Base-by-base conservation (phyloP, 2,888 invertebrate species). In the Diarsia mendica region DNA sequence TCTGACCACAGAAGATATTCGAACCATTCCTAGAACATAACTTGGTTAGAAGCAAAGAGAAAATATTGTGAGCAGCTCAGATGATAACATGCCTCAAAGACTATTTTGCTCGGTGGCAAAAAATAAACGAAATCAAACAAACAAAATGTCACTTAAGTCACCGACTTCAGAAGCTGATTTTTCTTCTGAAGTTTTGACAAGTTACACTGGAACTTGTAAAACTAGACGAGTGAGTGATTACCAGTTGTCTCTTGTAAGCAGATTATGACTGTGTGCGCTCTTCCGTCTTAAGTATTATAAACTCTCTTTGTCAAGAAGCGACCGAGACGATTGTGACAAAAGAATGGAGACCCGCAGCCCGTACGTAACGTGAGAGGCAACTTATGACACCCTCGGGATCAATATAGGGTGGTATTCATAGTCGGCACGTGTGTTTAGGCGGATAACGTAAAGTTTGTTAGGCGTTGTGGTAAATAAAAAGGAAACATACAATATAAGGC, bases 341-440 rank as follows among this genome's bases (percentile, higher is more conserved):
- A 63, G 23, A 82, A 77, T 46, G 20, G 58, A n/a, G 23, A 20
- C 20, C 48, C 76, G 53, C 53, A 55, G 77, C 44, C 61, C 23
- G 46, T 46, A 51, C 18, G 33, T 23, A 55, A 55, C 61, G 13
- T 18, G 55, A 66, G 33, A 76, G 18, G 33, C 10, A 44, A 66
- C 60, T 79, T 48, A 66, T 49, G 65, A 58, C 66, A 63, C 79
- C 66, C 79, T 33, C 28, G 66, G 71, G 79, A 83, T 66, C 79
- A 78, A 79, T 83, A 71, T 48, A 20, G 46, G 70, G 55, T 58
- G 48, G 51, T 77, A 67, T 83, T 83, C 79, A 80, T 80, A 78
- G 83, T 66, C 49, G 39, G 66, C 71, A 83, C 79, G 67, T 79
- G 79, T 60, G 67, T 82, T 82, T 82, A 77, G 49, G 67, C n/a